These are phyloP conservation scores for Nephrocerus scutellatus DNA, from an alignment of 2,888 invertebrate genomes.

Conservation along the genomic window DNA sequence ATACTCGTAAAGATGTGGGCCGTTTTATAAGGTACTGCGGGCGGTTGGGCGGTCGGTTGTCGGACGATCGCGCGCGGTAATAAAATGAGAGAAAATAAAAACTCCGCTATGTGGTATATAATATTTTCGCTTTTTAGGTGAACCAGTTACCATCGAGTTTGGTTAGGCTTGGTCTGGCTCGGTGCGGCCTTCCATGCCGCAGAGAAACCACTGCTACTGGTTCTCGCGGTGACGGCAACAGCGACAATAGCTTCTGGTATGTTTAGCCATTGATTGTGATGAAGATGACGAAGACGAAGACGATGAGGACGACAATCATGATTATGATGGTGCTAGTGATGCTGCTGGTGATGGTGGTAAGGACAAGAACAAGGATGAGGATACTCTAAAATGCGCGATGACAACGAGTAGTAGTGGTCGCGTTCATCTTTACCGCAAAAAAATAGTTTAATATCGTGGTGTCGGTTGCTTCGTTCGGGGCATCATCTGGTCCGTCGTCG, in stretches of 20 bases:
- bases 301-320: conserved; percentile 25
- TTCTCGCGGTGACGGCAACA: conserved; percentile 41
- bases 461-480: conserved; percentile 47
- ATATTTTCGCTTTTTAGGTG: conserved; percentile 21
- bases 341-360: conserved; percentile 10
- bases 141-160: conserved; percentile 25
- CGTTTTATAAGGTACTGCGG: too few relatives aligned
- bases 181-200: conserved; percentile 3
- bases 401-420: conserved; percentile 44
- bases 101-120: too few relatives aligned
- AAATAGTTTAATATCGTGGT: conserved; percentile 48
- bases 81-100: too few relatives aligned
- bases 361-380: background rate
- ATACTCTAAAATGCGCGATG: conserved; percentile 18
- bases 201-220: conserved; percentile 49
- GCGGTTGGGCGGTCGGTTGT: too few relatives aligned
- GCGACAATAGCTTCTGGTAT: conserved; percentile 6
- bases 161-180: conserved; percentile 18
- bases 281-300: conserved; percentile 22
- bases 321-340: conserved; percentile 24
- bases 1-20: too few relatives aligned
- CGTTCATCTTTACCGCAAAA: conserved; percentile 48
- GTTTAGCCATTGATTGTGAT: conserved; percentile 7
- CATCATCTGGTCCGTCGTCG: too few relatives aligned
- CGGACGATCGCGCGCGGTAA: too few relatives aligned